These are phyloP conservation scores for Zoanthus solanderi DNA, from an alignment of 92 coral and sea anemone species.

Conservation along the genomic window DNA sequence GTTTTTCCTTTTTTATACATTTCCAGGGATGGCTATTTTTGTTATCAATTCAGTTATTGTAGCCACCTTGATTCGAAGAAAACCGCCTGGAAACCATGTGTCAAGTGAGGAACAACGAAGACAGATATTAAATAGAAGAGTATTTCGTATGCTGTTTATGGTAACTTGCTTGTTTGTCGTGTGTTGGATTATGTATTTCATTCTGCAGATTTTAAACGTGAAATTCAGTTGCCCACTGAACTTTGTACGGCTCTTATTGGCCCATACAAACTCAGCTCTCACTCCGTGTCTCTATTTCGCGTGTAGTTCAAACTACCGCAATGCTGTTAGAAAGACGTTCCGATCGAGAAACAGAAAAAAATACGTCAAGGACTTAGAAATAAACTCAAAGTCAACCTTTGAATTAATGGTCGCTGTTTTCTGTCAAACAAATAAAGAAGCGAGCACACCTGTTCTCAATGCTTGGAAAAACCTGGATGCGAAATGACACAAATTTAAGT, in stretches of 20 bases:
- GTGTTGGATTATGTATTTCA: conserved; percentile 42
- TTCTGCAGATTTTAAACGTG: not conserved
- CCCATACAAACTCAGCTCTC: conserved; percentile 25
- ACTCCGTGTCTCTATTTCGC: conserved; percentile 23
- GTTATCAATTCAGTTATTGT: conserved; percentile 3
- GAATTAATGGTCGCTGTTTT: not conserved
- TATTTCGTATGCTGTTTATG: conserved; percentile 29
- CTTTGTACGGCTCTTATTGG: conserved; percentile 20
- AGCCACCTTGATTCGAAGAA: not conserved
- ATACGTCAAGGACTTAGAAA: not conserved
- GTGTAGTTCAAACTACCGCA: conserved; percentile 13
- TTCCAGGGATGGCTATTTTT: not conserved
- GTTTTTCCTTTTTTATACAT: conserved; percentile 15
- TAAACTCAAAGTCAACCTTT: not conserved
- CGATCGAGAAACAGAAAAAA: too few relatives aligned
- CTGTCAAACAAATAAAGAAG: not conserved
- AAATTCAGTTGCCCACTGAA: conserved; percentile 20
- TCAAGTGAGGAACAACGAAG: conserved; percentile 2
- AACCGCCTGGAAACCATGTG: not conserved
- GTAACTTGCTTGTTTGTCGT: conserved; percentile 22
- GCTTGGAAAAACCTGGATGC: too few relatives aligned
- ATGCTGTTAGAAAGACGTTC: not conserved
- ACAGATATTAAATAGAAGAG: conserved; percentile 10
- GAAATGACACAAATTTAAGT: too few relatives aligned
- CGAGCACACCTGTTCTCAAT: conserved; percentile 2